A percentile compares a stretch with the other conserved stretches of the same genome.
Evolutionary conservation across 2,113 vertebrate genomes (phyloP).

Genomic region (Petromus typicus): DNA sequence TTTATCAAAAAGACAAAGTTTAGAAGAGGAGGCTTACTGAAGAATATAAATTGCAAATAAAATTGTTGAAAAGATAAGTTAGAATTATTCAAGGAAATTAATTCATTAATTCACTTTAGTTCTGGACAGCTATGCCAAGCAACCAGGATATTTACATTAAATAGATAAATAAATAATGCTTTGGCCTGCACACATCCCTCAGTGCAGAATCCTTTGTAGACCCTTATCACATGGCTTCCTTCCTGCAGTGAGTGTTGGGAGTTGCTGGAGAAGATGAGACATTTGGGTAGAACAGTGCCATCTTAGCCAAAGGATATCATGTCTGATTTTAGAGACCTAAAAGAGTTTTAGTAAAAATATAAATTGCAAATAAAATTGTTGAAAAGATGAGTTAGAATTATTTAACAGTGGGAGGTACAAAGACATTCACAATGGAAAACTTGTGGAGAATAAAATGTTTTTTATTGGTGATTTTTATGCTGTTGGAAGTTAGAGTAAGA

Average conservation of each 20-base stretch:
- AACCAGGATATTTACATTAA: not conserved
- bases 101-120: not conserved
- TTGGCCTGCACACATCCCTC: not conserved
- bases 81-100: not conserved
- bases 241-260: not conserved
- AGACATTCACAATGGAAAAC: rapidly evolving
- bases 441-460: not conserved
- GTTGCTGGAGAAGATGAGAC: not conserved
- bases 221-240: not conserved
- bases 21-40: too few relatives aligned
- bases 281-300: not conserved
- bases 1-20: not conserved
- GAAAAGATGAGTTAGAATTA: not conserved
- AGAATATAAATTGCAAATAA: not conserved
- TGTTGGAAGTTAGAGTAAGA: not conserved
- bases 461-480: not conserved
- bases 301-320: not conserved
- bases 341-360: not conserved
- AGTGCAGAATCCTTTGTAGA: not conserved
- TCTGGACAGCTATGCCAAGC: not conserved
- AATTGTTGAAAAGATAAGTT: not conserved
- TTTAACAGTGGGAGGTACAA: not conserved
- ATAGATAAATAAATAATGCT: not conserved
- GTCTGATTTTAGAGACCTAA: not conserved
- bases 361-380: not conserved